Evolutionary conservation across 64 coral and sea anemone species (phyloP).

Genomic region (Pocillopora verrucosa): DNA sequence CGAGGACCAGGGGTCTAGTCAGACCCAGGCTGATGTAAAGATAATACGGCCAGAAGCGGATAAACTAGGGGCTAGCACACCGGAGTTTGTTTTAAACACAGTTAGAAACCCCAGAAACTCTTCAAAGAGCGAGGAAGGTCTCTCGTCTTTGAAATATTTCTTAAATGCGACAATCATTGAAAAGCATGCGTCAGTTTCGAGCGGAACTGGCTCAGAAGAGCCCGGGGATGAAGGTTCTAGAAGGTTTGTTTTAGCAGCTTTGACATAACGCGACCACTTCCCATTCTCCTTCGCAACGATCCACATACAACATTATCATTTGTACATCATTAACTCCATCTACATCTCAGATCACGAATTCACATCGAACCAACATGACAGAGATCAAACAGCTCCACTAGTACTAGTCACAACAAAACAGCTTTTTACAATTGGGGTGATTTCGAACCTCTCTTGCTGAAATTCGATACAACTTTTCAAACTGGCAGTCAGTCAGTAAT

Average conservation of each 20-base stretch:
- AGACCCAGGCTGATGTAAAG: neutral
- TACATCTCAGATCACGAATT: neutral
- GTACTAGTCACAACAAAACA: no score
- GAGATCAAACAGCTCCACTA: no score
- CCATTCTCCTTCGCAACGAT: neutral
- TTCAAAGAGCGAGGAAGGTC: neutral
- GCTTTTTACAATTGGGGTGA: no score
- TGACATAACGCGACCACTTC: neutral
- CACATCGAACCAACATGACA: neutral
- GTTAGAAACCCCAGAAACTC: neutral
- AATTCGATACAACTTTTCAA: no score
- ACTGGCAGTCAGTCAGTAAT: no score
- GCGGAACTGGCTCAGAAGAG: slow-evolving; percentile 5
- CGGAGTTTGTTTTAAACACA: neutral
- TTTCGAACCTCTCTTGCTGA: no score
- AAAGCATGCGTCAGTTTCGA: neutral
- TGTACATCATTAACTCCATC: neutral
- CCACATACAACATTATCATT: neutral
- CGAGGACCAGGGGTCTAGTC: neutral
- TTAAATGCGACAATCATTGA: neutral
- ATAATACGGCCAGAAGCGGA: neutral
- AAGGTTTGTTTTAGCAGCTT: slow-evolving; percentile 11
- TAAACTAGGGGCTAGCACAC: neutral
- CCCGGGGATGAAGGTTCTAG: neutral
- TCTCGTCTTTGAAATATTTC: neutral